phyloP scores from a whole-genome alignment of 2,113 vertebrate species.

The Pelobates fuscus region DNA sequence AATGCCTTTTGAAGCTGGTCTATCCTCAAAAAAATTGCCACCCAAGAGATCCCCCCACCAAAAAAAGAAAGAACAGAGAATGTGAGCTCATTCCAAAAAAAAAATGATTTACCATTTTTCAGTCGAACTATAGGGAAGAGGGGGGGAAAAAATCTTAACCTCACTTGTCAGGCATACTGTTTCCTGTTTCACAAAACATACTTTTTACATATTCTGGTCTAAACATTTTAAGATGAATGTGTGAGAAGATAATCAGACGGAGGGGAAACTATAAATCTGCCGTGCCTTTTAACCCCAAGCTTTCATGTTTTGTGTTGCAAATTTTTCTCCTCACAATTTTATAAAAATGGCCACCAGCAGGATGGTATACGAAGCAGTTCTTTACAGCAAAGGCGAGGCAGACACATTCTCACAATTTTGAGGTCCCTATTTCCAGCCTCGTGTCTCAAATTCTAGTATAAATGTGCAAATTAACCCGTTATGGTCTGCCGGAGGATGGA shows the following conservation, averaged over 20 bases:
- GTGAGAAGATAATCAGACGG: background rate
- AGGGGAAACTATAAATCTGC: background rate
- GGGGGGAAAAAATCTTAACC: background rate
- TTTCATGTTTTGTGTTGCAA: too few species aligned
- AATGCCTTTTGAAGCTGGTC: background rate
- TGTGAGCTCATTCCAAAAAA: too few species aligned
- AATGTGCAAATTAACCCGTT: too few species aligned
- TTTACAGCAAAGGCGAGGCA: too few species aligned
- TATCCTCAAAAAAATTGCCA: slow-evolving; percentile 1
- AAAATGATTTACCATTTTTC: too few species aligned
- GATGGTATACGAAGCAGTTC: too few species aligned
- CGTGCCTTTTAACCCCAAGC: background rate
- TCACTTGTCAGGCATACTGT: background rate
- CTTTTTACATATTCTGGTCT: background rate
- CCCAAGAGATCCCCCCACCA: background rate
- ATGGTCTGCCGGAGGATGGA: too few species aligned
- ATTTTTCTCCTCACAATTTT: too few species aligned
- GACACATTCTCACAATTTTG: too few species aligned
- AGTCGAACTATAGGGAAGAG: background rate
- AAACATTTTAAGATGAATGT: slow-evolving; percentile 4
- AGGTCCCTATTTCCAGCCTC: too few species aligned
- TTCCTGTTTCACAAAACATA: background rate
- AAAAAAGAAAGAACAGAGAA: background rate
- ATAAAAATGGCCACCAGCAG: too few species aligned
- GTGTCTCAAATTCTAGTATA: too few species aligned